Conservation (phyloP, 30 jellyfish, hydroid and myxozoan species). For the Rhopilema esculentum region DNA sequence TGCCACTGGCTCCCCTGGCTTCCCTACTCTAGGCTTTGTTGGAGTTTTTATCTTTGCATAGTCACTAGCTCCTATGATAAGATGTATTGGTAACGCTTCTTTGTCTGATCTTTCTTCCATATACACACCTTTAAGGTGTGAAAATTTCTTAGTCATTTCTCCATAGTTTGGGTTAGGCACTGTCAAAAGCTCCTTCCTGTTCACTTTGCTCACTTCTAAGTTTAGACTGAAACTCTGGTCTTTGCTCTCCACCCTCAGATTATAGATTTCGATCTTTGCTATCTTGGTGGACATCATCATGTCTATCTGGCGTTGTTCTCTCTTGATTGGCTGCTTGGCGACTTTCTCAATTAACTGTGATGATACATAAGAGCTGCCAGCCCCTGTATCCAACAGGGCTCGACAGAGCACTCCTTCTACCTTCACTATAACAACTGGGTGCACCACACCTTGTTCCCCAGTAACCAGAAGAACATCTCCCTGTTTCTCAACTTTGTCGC, state of each 20-base stretch:
- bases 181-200: slow-evolving; percentile 24
- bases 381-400: slow-evolving; percentile 62
- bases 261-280: slow-evolving; percentile 45
- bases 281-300: slow-evolving; percentile 40
- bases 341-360: neutral
- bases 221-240: slow-evolving; percentile 15
- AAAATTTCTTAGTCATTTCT: slow-evolving; percentile 19
- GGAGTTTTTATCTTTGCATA: slow-evolving; percentile 49
- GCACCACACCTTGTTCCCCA: slow-evolving; percentile 15
- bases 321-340: slow-evolving; percentile 26
- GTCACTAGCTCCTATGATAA: slow-evolving; percentile 58
- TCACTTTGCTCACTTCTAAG: slow-evolving; percentile 50
- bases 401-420: slow-evolving; percentile 58
- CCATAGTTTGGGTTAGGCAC: slow-evolving; percentile 58
- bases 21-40: slow-evolving; percentile 46
- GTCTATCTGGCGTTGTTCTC: slow-evolving; percentile 34
- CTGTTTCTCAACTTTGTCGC: slow-evolving; percentile 27
- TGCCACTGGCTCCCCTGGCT: slow-evolving; percentile 72
- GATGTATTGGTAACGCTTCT: slow-evolving; percentile 59
- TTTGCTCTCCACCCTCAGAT: slow-evolving; percentile 5
- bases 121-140: slow-evolving; percentile 57
- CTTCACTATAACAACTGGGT: slow-evolving; percentile 54
- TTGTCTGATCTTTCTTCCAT: slow-evolving; percentile 40
- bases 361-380: slow-evolving; percentile 55
- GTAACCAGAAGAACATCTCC: slow-evolving; percentile 20